Conservation (phyloP, 2,797 vertebrate genomes). For the Heteromormyrus szaboi region DNA sequence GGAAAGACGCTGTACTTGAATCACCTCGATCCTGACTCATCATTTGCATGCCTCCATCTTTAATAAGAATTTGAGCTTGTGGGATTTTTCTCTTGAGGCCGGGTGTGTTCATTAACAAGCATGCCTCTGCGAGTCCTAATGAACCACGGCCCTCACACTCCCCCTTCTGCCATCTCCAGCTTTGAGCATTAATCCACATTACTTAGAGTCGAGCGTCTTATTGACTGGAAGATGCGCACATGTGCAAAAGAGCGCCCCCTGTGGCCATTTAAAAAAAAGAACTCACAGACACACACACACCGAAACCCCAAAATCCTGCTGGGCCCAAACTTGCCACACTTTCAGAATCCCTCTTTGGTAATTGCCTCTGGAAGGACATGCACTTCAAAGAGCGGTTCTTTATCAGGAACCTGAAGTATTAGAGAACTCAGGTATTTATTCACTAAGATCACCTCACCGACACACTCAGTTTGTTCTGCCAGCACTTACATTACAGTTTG, state of each 20-base stretch:
- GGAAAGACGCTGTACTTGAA: neutral
- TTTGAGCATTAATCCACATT: conserved; percentile 7
- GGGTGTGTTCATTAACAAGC: neutral
- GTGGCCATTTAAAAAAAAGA: conserved; percentile 13
- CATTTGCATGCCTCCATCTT: neutral
- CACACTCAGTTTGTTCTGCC: neutral
- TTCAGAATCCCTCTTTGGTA: neutral
- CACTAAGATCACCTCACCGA: neutral
- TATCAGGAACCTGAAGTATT: conserved; percentile 7
- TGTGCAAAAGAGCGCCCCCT: neutral
- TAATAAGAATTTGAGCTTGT: neutral
- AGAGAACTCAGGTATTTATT: neutral
- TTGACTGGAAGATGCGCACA: conserved; percentile 8
- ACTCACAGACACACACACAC: neutral
- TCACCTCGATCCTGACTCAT: neutral
- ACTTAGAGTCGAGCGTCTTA: conserved; percentile 13
- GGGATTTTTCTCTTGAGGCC: neutral
- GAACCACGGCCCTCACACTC: neutral
- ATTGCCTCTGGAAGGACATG: conserved; percentile 18
- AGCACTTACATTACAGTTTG: neutral
- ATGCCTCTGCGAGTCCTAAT: neutral
- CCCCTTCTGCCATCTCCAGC: neutral
- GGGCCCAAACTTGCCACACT: neutral
- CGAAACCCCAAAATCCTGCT: neutral
- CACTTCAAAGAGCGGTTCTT: conserved; percentile 26